These are phyloP conservation scores for Mimumesa dahlbomi DNA, from an alignment of 2,888 invertebrate species.

Conservation along the genomic window DNA sequence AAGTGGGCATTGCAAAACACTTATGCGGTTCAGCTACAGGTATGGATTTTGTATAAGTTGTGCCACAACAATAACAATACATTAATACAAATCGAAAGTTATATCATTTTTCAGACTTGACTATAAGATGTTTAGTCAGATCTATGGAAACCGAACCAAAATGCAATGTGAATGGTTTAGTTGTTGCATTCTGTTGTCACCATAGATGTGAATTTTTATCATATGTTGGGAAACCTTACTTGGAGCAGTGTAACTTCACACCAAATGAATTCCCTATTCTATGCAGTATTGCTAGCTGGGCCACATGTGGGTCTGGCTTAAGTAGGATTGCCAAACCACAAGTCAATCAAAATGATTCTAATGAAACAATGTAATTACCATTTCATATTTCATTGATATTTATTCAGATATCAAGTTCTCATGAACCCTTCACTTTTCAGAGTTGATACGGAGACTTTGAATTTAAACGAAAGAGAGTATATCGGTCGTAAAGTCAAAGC, in stretches of 20 bases:
- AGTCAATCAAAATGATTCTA: conserved; percentile 45
- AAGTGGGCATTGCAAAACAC: conserved; percentile 91
- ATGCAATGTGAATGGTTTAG: conserved; percentile 82
- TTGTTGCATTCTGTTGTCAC: conserved; percentile 95
- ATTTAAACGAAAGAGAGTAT: conserved; percentile 80
- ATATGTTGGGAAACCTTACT: conserved; percentile 86
- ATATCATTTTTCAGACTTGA: conserved; percentile 83
- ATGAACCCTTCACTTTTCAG: conserved; percentile 8
- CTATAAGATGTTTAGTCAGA: conserved; percentile 85
- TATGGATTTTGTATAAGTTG: conserved; percentile 72
- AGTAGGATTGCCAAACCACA: conserved; percentile 80
- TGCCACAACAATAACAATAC: background rate
- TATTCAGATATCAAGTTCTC: too few species aligned
- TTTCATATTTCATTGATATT: too few species aligned
- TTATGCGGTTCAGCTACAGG: conserved; percentile 94
- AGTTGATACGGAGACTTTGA: background rate
- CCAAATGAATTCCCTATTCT: conserved; percentile 87
- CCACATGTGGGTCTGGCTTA: conserved; percentile 89
- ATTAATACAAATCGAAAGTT: too few species aligned
- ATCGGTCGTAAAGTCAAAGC: conserved; percentile 89
- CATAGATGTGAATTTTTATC: conserved; percentile 89
- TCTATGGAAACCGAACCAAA: conserved; percentile 73
- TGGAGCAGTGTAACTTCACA: conserved; percentile 82
- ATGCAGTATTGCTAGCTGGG: conserved; percentile 93
- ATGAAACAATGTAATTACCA: conserved; percentile 24